These are phyloP conservation scores for Danaus chrysippus DNA, from an alignment of 2,888 invertebrate species.

Conservation along the genomic window DNA sequence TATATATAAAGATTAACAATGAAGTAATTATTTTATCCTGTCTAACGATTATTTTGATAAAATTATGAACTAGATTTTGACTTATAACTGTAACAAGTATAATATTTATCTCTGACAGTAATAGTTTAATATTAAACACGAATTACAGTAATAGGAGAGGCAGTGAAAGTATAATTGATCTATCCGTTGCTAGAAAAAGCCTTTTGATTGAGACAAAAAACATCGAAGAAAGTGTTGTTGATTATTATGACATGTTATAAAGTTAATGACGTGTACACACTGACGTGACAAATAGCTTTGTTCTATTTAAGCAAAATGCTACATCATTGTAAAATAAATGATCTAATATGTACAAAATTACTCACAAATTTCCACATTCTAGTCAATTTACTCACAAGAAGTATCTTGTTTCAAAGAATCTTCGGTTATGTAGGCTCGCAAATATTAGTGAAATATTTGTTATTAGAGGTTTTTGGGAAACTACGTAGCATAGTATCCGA, in stretches of 20 bases:
- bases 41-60: too few species aligned
- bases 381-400: slow-evolving; percentile 17
- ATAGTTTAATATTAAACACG: not conserved
- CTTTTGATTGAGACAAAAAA: slow-evolving; percentile 18
- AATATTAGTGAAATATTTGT: slow-evolving; percentile 21
- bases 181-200: slow-evolving; percentile 17
- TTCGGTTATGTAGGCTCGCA: slow-evolving; percentile 22
- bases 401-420: slow-evolving; percentile 22
- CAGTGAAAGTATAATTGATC: slow-evolving; percentile 26
- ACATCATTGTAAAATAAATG: not conserved
- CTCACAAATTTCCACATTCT: not conserved
- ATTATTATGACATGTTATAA: not conserved
- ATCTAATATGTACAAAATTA: not conserved
- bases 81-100: too few species aligned
- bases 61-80: too few species aligned
- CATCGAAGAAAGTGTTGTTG: not conserved
- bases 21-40: too few species aligned
- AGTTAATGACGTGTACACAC: not conserved
- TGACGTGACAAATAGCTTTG: too few species aligned
- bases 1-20: too few species aligned
- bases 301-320: not conserved
- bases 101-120: too few species aligned
- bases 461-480: slow-evolving; percentile 21
- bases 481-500: slow-evolving; percentile 40
- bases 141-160: not conserved